Conservation (phyloP, 2,888 invertebrate species). For the Orthonychiurus folsomi region DNA sequence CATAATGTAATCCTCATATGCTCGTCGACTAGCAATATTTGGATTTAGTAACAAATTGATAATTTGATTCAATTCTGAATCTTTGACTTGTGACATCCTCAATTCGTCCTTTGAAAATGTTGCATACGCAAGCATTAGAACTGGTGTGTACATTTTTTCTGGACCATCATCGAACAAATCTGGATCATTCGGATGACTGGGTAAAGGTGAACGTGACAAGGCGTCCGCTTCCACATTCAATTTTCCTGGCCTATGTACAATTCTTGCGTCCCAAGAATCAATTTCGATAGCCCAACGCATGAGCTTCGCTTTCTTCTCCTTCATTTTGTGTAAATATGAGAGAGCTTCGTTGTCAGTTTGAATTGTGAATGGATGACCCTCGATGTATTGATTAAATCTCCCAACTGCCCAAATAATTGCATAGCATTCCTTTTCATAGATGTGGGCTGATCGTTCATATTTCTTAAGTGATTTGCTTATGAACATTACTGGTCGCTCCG, state of each 20-base stretch:
- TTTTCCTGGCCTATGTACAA: constrained; percentile 12
- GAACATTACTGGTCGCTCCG: constrained; percentile 19
- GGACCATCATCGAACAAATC: neutral
- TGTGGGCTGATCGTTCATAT: constrained; percentile 11
- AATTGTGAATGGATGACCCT: constrained; percentile 22
- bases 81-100: neutral
- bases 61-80: neutral
- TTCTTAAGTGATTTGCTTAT: constrained; percentile 17
- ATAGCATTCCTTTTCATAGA: constrained; percentile 22
- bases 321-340: constrained; percentile 16
- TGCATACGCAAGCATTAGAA: neutral
- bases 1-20: neutral
- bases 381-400: constrained; percentile 21
- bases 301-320: constrained; percentile 17
- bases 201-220: constrained; percentile 18
- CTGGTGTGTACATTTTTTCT: neutral
- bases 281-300: constrained; percentile 23
- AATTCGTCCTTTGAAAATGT: neutral
- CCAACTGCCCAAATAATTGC: constrained; percentile 20
- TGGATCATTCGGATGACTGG: neutral
- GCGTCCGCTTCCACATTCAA: constrained; percentile 24
- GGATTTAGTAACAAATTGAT: neutral
- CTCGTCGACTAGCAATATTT: neutral
- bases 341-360: constrained; percentile 26
- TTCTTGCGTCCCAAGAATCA: constrained; percentile 10